Evolutionary conservation across 1,140 invertebrate genomes (phyloP), one percentile per base, ranked within the genome.

Genomic region (Pseudomyrmex sp.): DNA sequence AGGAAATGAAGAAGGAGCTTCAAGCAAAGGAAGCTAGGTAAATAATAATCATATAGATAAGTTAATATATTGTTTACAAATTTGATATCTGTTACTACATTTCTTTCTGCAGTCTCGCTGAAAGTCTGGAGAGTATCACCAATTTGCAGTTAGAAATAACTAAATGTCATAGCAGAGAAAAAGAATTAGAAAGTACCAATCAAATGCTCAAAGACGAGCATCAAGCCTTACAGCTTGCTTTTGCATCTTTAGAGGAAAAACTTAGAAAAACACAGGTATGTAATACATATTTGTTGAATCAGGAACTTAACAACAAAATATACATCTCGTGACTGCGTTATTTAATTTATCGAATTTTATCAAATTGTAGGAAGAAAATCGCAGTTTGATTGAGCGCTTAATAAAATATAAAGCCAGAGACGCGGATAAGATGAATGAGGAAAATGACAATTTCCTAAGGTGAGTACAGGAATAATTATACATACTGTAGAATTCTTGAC

Each of bases 181-280:
- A 90, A 75, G 97, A 99, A 92, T 92, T 98, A 18, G 96, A 98
- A 93, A 96, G 96, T 82, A 94, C 98, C 4, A 98, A 98, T 94
- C 96, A 99, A 95, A 96, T 98, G 84, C 92, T 99, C 58, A 96
- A 97, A 92, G 99, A 99, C 95, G 99, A 99, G 95, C 97, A 99
- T 93, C 97, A 98, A 93, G 98, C 98, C 3, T 94, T 99, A 72
- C 98, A 99, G 92, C 95, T 99, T 87, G 97, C 98, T 15, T 99
- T 97, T 94, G 96, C 96, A 85, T 96, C 97, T 62, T 95, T 99
- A 44, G 98, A 99, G 95, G 97, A 98, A 72, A 99, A 99, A 94
- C 95, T 98, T 90, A 95, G 97, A 65, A 97, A 97, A 95, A 95
- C 95, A 23, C 97, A 98, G 96, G 97, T 97, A 95, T 92, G 44